phyloP scores from a whole-genome alignment of 2,113 vertebrate species.

The Serilophus lunatus region DNA sequence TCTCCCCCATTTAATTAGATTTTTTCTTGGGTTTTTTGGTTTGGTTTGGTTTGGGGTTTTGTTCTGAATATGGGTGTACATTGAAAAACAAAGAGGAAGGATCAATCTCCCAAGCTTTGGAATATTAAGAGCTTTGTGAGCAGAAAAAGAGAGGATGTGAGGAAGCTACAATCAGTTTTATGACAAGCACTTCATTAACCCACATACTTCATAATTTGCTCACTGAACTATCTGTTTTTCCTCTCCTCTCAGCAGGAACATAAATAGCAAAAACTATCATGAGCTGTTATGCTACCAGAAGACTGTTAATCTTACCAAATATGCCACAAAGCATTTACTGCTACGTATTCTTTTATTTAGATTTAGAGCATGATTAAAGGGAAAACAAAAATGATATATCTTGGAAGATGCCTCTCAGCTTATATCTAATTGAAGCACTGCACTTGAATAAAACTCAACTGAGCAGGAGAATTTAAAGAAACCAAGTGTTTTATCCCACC shows the following conservation, averaged over 20 bases:
- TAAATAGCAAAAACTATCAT: conserved; percentile 16
- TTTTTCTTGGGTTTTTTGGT: neutral
- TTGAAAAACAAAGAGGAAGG: neutral
- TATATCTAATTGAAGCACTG: neutral
- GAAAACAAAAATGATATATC: neutral
- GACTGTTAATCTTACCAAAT: conserved; percentile 29
- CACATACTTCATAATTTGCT: conserved; percentile 30
- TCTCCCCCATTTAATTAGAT: neutral
- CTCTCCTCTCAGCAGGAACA: conserved; percentile 22
- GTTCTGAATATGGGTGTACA: neutral
- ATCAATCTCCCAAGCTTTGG: neutral
- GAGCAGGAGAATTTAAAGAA: neutral
- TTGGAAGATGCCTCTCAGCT: neutral
- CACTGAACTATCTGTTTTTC: conserved; percentile 19
- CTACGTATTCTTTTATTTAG: conserved; percentile 48
- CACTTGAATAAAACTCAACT: neutral
- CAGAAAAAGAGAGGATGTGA: neutral
- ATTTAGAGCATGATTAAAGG: conserved; percentile 16
- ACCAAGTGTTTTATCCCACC: neutral
- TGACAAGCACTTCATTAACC: conserved; percentile 41
- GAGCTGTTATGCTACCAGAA: neutral
- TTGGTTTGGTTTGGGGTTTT: too few relatives aligned
- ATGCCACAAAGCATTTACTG: conserved; percentile 22
- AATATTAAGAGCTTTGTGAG: neutral
- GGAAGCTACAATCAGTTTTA: conserved; percentile 21